phyloP scores from a whole-genome alignment of 2,888 invertebrate species.

The Athalia circularis region DNA sequence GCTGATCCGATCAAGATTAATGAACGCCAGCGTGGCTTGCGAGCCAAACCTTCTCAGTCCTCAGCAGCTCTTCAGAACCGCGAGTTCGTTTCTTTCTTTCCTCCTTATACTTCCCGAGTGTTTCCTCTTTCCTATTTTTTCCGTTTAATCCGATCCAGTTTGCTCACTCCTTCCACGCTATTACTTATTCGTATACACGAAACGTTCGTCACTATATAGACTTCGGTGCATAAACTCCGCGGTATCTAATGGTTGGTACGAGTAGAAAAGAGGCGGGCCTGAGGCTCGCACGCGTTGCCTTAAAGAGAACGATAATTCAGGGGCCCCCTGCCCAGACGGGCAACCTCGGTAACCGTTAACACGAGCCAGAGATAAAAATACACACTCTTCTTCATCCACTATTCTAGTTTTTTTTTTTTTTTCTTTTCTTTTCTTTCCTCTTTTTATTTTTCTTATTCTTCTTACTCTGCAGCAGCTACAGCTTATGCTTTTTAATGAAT shows the following conservation, averaged over 20 bases:
- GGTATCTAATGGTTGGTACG: neutral
- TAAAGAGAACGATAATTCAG: slow-evolving; percentile 26
- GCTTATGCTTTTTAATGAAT: slow-evolving; percentile 60
- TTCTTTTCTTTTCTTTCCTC: slow-evolving; percentile 52
- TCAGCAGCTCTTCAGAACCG: slow-evolving; percentile 52
- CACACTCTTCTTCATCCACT: slow-evolving; percentile 58
- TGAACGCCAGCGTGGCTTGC: slow-evolving; percentile 78
- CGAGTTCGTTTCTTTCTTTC: slow-evolving; percentile 45
- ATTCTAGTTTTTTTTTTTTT: slow-evolving; percentile 50
- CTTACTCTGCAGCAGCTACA: slow-evolving; percentile 48
- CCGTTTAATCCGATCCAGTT: slow-evolving; percentile 43
- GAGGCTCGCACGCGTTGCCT: slow-evolving; percentile 11
- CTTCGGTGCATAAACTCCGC: neutral
- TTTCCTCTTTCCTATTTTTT: slow-evolving; percentile 48
- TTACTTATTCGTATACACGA: neutral
- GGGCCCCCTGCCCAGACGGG: neutral
- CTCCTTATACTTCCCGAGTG: slow-evolving; percentile 28
- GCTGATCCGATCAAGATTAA: slow-evolving; percentile 75
- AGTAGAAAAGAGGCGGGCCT: neutral
- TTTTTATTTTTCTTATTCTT: slow-evolving; percentile 53
- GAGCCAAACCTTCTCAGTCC: slow-evolving; percentile 72
- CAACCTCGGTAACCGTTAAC: slow-evolving; percentile 36
- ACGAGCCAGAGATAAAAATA: slow-evolving; percentile 66
- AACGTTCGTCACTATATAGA: slow-evolving; percentile 15
- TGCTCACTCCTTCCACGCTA: neutral